A percentile compares a stretch with the other conserved stretches of the same genome.
Evolutionary conservation across 2,888 invertebrate species (phyloP).

Genomic region (Phaonia tiefii): DNA sequence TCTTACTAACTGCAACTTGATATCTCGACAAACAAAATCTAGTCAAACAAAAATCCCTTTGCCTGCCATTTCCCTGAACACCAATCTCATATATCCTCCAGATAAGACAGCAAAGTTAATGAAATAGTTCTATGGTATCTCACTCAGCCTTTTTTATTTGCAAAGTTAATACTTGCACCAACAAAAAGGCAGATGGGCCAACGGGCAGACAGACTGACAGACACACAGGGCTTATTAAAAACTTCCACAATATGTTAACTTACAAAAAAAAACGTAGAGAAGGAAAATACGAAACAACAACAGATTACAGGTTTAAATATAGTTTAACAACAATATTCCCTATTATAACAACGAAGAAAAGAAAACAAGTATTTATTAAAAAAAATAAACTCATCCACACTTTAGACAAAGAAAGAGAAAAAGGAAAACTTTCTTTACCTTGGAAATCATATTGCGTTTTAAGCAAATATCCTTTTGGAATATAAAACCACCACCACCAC

Average conservation of each 20-base stretch:
- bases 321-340: constrained; percentile 7
- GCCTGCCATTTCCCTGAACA: too few species aligned
- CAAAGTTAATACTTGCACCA: background rate
- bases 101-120: constrained; percentile 51
- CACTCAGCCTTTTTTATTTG: background rate
- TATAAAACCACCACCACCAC: too few species aligned
- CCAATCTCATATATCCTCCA: constrained; percentile 54
- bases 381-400: too few species aligned
- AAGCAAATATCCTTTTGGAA: too few species aligned
- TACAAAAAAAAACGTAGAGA: background rate
- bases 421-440: too few species aligned
- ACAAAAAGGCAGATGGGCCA: background rate
- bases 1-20: too few species aligned
- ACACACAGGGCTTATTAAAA: constrained; percentile 32
- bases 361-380: too few species aligned
- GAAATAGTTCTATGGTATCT: constrained; percentile 65
- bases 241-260: constrained; percentile 23
- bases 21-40: too few species aligned
- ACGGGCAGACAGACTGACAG: background rate
- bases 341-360: too few species aligned
- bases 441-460: too few species aligned
- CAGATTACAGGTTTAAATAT: constrained; percentile 20
- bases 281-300: background rate
- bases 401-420: too few species aligned
- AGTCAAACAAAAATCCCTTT: too few species aligned